These are phyloP conservation scores for Lithophane semibrunnea DNA, from an alignment of 2,888 invertebrate genomes.

Conservation along the genomic window DNA sequence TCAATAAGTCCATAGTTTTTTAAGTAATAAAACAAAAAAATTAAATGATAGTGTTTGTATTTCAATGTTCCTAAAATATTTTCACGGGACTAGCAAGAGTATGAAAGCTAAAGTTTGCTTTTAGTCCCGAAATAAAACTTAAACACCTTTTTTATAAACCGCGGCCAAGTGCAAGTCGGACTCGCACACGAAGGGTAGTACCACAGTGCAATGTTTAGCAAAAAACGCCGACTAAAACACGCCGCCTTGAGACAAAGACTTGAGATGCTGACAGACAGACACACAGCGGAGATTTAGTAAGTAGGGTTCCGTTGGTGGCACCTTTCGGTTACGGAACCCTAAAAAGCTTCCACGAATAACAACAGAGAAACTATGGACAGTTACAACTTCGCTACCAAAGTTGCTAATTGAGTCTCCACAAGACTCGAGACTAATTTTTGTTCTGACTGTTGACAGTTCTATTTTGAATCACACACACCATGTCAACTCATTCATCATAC, in stretches of 20 bases:
- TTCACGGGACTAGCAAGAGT: neutral
- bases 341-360: neutral
- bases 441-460: neutral
- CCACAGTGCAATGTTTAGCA: too few species aligned
- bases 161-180: too few species aligned
- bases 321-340: too few species aligned
- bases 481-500: neutral
- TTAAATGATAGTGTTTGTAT: neutral
- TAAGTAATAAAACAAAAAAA: constrained; percentile 33
- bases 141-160: neutral
- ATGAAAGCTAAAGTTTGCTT: neutral
- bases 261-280: too few species aligned
- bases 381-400: neutral
- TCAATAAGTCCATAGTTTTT: neutral
- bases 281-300: too few species aligned
- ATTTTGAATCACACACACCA: neutral
- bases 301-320: too few species aligned
- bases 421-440: neutral
- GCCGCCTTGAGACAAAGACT: too few species aligned
- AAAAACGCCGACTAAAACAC: too few species aligned
- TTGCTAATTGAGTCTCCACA: neutral
- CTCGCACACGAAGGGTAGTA: too few species aligned
- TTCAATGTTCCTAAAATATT: constrained; percentile 18
- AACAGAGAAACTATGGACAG: neutral
- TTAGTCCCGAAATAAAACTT: neutral